Conservation (phyloP, 2,888 invertebrate species). For the Cerastis leucographa region DNA sequence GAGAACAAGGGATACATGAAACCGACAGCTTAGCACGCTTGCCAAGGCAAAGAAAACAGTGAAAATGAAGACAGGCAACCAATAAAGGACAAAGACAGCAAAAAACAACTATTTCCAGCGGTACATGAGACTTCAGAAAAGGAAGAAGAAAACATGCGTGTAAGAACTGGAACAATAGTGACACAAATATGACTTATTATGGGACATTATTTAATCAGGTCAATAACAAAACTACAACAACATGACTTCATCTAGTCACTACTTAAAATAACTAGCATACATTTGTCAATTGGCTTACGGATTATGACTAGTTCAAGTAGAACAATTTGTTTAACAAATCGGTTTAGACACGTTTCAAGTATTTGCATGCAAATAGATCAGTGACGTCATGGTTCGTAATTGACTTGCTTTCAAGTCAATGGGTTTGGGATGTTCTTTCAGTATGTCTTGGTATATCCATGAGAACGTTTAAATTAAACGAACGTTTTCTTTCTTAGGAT, state of each 20-base stretch:
- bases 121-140: not conserved
- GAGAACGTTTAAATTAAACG: not conserved
- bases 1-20: not conserved
- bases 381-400: constrained; percentile 52
- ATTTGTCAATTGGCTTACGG: constrained; percentile 58
- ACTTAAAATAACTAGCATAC: constrained; percentile 57
- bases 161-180: constrained; percentile 1
- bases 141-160: not conserved
- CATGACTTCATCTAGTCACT: constrained; percentile 56
- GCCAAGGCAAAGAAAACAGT: constrained; percentile 13
- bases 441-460: constrained; percentile 10
- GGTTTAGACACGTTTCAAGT: constrained; percentile 48
- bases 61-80: not conserved
- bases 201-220: constrained; percentile 60
- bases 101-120: not conserved
- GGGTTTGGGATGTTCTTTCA: constrained; percentile 28
- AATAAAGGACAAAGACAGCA: not conserved
- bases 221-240: constrained; percentile 49
- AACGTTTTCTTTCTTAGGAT: not conserved
- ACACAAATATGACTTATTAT: constrained; percentile 23
- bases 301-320: constrained; percentile 47
- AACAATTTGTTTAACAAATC: constrained; percentile 52
- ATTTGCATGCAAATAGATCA: constrained; percentile 63
- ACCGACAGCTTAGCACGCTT: not conserved
- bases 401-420: constrained; percentile 47